Conservation (phyloP, 2,113 vertebrate species). For the Monopterus albus region DNA sequence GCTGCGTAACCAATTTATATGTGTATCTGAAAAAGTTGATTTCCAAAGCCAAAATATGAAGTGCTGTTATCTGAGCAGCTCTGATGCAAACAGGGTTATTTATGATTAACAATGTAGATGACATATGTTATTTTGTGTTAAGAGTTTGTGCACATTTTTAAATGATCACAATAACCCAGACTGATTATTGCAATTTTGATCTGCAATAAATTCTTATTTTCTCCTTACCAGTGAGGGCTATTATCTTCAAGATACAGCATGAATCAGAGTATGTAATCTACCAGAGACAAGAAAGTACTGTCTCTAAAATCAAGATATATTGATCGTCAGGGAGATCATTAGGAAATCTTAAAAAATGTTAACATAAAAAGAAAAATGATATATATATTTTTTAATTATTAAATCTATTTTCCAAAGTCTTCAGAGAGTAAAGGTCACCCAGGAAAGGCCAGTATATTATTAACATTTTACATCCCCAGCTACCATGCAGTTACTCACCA, state of each 20-base stretch:
- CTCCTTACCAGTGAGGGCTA: background rate
- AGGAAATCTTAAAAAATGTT: too few species aligned
- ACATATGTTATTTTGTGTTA: too few species aligned
- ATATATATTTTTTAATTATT: constrained; percentile 10
- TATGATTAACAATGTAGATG: background rate
- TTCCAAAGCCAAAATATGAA: constrained; percentile 8
- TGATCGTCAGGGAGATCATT: background rate
- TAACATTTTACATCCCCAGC: constrained; percentile 56
- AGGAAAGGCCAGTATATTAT: constrained; percentile 58
- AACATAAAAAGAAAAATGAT: background rate
- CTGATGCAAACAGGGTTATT: background rate
- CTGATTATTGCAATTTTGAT: too few species aligned
- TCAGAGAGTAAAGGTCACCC: constrained; percentile 41
- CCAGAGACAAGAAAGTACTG: background rate
- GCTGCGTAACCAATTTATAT: background rate
- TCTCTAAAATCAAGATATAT: background rate
- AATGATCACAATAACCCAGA: too few species aligned
- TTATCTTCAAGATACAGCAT: background rate
- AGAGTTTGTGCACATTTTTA: too few species aligned
- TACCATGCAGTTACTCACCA: constrained; percentile 28
- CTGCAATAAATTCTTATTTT: background rate
- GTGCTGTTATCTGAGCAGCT: background rate
- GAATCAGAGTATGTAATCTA: background rate
- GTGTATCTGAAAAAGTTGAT: too few species aligned
- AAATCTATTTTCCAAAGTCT: constrained; percentile 23